Conservation (phyloP, 2,113 vertebrate species). For the Onychostoma macrolepis region DNA sequence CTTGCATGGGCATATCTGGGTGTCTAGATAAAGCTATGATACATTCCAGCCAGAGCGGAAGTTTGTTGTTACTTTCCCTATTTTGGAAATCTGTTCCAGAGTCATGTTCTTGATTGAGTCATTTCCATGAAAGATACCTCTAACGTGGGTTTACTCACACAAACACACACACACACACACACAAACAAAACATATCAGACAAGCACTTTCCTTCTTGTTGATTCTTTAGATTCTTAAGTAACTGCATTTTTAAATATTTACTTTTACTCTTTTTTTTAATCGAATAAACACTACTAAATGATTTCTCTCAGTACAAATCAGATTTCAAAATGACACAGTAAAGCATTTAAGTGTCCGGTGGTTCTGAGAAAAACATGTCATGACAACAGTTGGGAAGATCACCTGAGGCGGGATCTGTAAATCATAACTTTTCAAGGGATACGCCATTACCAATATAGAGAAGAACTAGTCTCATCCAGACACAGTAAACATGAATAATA, state of each 20-base stretch:
- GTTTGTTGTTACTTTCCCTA: constrained; percentile 22
- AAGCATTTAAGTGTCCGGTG: background rate
- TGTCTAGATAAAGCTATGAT: background rate
- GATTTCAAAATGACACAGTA: background rate
- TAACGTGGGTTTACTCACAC: background rate
- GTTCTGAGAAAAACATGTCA: constrained; percentile 2
- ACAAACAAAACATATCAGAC: background rate
- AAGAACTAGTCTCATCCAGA: background rate
- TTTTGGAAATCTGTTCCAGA: constrained; percentile 31
- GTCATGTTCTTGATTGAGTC: constrained; percentile 27
- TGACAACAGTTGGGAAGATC: background rate
- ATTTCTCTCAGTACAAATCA: background rate
- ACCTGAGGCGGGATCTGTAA: background rate
- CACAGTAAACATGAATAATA: background rate
- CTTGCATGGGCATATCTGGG: constrained; percentile 12
- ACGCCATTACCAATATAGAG: background rate
- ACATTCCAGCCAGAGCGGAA: constrained; percentile 40
- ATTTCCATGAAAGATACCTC: background rate
- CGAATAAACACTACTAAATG: background rate
- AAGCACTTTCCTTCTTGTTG: background rate
- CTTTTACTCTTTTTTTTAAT: background rate
- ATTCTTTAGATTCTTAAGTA: background rate
- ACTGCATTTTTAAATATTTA: background rate
- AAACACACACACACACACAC: background rate
- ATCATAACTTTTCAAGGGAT: background rate